Conservation (phyloP, 2,888 invertebrate species). For the Ecdyonurus torrentis region DNA sequence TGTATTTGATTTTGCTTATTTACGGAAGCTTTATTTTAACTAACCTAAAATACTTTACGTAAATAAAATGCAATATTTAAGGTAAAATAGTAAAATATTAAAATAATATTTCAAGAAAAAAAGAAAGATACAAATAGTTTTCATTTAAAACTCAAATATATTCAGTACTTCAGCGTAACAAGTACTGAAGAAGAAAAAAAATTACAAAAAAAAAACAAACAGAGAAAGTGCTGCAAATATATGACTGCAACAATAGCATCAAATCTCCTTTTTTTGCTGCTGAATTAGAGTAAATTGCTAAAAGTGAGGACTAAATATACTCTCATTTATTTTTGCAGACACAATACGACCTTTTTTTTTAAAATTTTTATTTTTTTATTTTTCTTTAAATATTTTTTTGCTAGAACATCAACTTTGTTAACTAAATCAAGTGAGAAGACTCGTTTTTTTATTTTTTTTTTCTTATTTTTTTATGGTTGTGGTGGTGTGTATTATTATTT, state of each 20-base stretch:
- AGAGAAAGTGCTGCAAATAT: background rate
- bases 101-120: no score
- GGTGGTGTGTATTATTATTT: background rate
- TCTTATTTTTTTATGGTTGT: background rate
- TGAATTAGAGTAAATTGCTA: conserved; percentile 3
- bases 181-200: no score
- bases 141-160: no score
- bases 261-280: background rate
- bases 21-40: no score
- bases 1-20: no score
- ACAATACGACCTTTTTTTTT: conserved; percentile 1
- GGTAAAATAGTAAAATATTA: no score
- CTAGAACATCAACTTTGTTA: conserved; percentile 2
- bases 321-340: conserved; percentile 1
- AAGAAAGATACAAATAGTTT: no score
- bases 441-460: background rate
- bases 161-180: no score
- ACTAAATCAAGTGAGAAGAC: conserved; percentile 2
- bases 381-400: background rate
- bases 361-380: background rate
- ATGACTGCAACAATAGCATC: background rate
- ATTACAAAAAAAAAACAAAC: background rate
- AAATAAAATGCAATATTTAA: no score
- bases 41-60: no score
- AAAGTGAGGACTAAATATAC: conserved; percentile 3